Percentiles rank a stretch among this genome's conserved stretches.
Conservation (phyloP, 2,797 vertebrate genomes). For the Macropus fuliginosus region DNA sequence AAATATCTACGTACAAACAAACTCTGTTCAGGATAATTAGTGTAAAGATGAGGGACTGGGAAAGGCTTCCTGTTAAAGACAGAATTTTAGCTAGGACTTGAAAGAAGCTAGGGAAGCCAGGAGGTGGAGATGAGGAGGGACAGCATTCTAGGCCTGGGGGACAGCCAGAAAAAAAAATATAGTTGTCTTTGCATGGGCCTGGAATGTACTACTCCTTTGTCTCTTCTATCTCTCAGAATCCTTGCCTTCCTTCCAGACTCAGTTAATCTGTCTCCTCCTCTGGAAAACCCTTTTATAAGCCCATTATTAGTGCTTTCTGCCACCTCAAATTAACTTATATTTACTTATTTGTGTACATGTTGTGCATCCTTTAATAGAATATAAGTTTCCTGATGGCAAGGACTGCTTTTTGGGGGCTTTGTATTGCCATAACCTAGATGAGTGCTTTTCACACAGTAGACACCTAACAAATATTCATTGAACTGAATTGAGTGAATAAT, state of each 20-base stretch:
- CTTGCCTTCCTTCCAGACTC: neutral
- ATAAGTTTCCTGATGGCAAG: neutral
- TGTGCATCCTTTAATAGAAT: neutral
- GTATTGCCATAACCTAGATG: neutral
- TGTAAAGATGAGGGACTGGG: neutral
- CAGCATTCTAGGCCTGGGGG: neutral
- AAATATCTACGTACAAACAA: neutral
- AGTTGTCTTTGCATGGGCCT: neutral
- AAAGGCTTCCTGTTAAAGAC: neutral
- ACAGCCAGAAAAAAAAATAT: neutral
- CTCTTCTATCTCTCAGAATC: neutral
- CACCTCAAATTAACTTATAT: neutral
- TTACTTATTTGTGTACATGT: neutral
- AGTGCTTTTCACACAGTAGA: neutral
- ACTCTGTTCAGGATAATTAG: neutral
- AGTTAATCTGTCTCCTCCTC: neutral
- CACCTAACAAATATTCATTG: neutral
- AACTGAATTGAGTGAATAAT: neutral
- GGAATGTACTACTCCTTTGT: neutral
- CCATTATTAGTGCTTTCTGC: neutral
- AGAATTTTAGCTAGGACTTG: neutral
- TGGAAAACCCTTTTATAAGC: neutral
- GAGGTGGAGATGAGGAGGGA: neutral
- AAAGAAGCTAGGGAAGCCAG: neutral
- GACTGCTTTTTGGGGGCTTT: neutral